Base-by-base conservation (phyloP, 1,140 invertebrate species). In the Lanistes nyassanus region DNA sequence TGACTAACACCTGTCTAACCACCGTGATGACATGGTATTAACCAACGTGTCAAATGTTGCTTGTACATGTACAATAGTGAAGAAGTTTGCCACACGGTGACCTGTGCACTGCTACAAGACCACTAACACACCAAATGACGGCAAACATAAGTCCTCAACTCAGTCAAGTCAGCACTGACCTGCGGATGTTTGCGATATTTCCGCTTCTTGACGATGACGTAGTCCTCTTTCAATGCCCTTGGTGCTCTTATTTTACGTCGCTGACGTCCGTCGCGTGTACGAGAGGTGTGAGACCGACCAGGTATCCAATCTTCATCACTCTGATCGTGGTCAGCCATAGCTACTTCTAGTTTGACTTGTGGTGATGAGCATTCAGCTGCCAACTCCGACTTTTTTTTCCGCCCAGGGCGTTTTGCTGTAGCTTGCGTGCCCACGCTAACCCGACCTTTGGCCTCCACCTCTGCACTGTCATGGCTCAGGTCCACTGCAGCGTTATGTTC, bases 151-250 rank as follows among this genome's bases (percentile, higher is more conserved):
- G n/a, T n/a, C n/a, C n/a, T n/a, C n/a, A n/a, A n/a, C n/a, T n/a
- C n/a, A n/a, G n/a, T n/a, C n/a, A n/a, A n/a, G n/a, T n/a, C n/a
- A 16, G 42, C 19, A 47, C 42, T 47, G 42, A 47, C 42, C 42
- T 47, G 42, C 19, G 9, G 42, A 47, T 47, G 42, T n/a, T 69
- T 64, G 36, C 66, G 68, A 39, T 75, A 70, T 62, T 80, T 85
- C 60, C 79, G 81, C 29, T 80, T 71, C 53, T 79, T 83, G 23
- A 79, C 81, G 7, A 86, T 76, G 42, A 84, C 85, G 75, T 87
- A 88, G 68, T 88, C 85, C 53, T 86, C 82, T 75, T 83, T 84
- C 34, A 89, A 74, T 26, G 84, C 84, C 77, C 79, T 83, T 36
- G 86, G 87, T 67, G 82, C 80, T 56, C 82, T 75, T 11, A 84